phyloP scores from a whole-genome alignment of 2,113 vertebrate genomes.

The Romanogobio albipinnatus region DNA sequence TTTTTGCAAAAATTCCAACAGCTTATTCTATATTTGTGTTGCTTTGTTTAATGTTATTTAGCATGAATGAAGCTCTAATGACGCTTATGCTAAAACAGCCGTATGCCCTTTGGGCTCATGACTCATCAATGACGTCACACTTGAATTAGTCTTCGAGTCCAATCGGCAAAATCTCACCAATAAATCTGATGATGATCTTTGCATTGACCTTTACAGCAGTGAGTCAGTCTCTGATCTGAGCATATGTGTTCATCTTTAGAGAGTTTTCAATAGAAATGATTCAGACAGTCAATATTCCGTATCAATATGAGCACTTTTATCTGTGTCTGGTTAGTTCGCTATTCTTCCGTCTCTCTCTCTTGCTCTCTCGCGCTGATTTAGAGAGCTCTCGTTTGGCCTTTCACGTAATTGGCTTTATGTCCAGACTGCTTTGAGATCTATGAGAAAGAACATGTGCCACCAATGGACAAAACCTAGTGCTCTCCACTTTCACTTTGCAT shows the following conservation, averaged over 20 bases:
- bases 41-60: background rate
- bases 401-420: conserved; percentile 75
- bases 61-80: background rate
- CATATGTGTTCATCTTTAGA: conserved; percentile 33
- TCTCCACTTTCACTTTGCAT: background rate
- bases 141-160: background rate
- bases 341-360: background rate
- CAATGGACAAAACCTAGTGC: conserved; percentile 51
- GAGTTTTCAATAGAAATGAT: background rate
- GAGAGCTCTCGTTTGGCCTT: conserved; percentile 14
- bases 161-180: background rate
- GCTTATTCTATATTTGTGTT: background rate
- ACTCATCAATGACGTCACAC: background rate
- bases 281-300: background rate
- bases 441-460: conserved; percentile 53
- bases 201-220: conserved; percentile 14
- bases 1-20: background rate
- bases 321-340: background rate
- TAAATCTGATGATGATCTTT: conserved; percentile 19
- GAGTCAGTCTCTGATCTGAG: background rate
- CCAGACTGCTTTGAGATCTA: conserved; percentile 72
- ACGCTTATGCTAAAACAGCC: background rate
- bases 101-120: background rate
- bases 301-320: background rate
- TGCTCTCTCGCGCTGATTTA: background rate